Conservation (phyloP, 2,113 vertebrate species). For the Andinoacara biseriatus region DNA sequence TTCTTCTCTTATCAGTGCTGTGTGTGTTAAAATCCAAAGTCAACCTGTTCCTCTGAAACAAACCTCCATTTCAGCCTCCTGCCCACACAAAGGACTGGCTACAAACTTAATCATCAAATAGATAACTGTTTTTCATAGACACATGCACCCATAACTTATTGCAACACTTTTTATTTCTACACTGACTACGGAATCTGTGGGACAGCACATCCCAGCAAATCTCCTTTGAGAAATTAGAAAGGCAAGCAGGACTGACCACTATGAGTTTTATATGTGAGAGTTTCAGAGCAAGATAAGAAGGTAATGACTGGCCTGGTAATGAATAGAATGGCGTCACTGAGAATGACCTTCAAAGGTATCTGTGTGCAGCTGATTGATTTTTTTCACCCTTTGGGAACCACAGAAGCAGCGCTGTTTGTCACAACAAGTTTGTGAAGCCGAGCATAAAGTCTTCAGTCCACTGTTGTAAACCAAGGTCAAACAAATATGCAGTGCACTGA, state of each 20-base stretch:
- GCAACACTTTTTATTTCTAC: neutral
- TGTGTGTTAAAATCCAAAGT: constrained; percentile 59
- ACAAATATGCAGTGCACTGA: constrained; percentile 17
- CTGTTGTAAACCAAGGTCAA: constrained; percentile 50
- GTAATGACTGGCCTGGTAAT: neutral
- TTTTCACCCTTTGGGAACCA: constrained; percentile 49
- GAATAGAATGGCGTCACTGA: neutral
- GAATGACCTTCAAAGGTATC: constrained; percentile 29
- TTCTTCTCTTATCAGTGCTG: constrained; percentile 60
- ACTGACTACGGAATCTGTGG: constrained; percentile 1
- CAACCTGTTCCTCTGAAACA: constrained; percentile 23
- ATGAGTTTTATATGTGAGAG: neutral
- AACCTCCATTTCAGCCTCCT: neutral
- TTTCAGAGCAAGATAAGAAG: constrained; percentile 9
- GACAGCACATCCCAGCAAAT: neutral
- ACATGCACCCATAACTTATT: constrained; percentile 5
- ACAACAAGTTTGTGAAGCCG: constrained; percentile 58
- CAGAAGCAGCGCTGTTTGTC: constrained; percentile 57
- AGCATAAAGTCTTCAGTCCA: constrained; percentile 49
- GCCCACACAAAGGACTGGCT: neutral
- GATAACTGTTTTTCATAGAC: neutral
- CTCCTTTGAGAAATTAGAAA: neutral
- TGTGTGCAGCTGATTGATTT: constrained; percentile 23
- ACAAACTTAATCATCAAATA: constrained; percentile 7
- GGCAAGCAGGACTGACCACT: neutral